phyloP scores from a whole-genome alignment of 2,797 vertebrate genomes.

The Tympanoctomys barrerae region DNA sequence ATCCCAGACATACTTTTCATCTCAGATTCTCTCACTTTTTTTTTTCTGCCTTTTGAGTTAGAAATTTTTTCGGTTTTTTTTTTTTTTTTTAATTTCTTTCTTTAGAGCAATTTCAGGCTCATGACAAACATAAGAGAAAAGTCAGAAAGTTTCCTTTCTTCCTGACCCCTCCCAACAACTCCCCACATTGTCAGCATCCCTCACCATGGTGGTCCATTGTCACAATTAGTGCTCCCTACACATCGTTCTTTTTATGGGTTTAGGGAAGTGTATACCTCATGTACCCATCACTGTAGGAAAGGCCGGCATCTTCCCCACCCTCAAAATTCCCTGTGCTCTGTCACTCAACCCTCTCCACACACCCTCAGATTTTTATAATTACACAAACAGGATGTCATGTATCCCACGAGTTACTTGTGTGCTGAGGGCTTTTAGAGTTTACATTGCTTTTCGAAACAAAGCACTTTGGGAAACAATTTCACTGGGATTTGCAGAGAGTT shows the following conservation, averaged over 20 bases:
- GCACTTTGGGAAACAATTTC: neutral
- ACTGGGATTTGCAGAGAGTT: neutral
- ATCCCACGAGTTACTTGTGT: neutral
- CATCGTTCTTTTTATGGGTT: neutral
- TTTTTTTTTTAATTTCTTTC: neutral
- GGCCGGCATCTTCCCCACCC: neutral
- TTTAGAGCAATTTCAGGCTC: neutral
- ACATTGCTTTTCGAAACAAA: neutral
- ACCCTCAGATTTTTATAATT: neutral
- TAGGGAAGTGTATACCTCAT: neutral
- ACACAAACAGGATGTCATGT: neutral
- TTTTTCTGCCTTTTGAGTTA: neutral
- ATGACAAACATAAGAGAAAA: neutral
- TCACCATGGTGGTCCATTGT: neutral
- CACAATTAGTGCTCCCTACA: neutral
- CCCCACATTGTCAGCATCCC: neutral
- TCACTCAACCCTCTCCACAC: neutral
- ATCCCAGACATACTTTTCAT: neutral
- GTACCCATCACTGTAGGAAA: neutral
- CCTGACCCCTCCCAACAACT: fast-evolving
- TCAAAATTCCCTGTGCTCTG: too few relatives aligned
- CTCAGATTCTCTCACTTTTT: neutral
- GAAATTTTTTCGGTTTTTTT: too few relatives aligned
- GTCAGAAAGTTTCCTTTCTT: neutral
- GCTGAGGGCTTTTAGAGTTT: neutral